Evolutionary conservation across 2,888 invertebrate genomes (phyloP), one percentile per base, ranked within the genome.

Genomic region (Allolobophora icterica): DNA sequence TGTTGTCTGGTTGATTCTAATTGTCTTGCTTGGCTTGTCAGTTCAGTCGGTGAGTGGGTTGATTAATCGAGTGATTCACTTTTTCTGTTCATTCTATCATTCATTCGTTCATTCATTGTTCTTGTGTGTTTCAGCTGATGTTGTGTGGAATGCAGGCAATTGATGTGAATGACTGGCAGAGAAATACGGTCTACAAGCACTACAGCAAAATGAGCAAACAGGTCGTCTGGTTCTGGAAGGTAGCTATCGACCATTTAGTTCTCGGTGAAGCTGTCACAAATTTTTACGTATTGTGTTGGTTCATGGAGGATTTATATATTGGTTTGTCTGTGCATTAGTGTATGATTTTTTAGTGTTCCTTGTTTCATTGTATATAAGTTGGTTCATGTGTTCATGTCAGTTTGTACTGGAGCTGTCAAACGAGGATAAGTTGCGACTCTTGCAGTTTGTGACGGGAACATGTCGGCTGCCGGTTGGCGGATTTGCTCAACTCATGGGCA

Each of bases 151-250:
- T 99, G 99, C 99, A 99, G 96, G 99, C 99, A 96, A 98, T 99
- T 92, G 99, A 99, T 96, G 98, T 99, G 24, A 99, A 99, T 94
- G 99, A 99, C 96, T 99, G 99, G 99, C 99, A 99, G 96, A 96
- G 98, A 92, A 98, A 99, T 96, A 98, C 99, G 38, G 99, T 99
- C 94, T 99, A 99, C 96, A 96, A 99, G 92, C 99, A 99, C 96
- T 99, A 99, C 95, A 99, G 99, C 92, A 93, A 99, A 91, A 98
- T 97, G 94, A 98, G 98, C 95, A 99, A 99, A 95, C 99, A 99
- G 96, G 97, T 99, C 89, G 96, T 97, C 84, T 99, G 99, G 99
- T 99, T 99, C 95, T 99, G 99, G 99, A 99, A 99, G 97, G 98
- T 98, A 99, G 99, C 99, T 99, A 94, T 94, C 15, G 34, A 58